A percentile compares a stretch with the other conserved stretches of the same genome.
Evolutionary conservation across 2,888 invertebrate species (phyloP).

Genomic region (Dichetophora obliterata): DNA sequence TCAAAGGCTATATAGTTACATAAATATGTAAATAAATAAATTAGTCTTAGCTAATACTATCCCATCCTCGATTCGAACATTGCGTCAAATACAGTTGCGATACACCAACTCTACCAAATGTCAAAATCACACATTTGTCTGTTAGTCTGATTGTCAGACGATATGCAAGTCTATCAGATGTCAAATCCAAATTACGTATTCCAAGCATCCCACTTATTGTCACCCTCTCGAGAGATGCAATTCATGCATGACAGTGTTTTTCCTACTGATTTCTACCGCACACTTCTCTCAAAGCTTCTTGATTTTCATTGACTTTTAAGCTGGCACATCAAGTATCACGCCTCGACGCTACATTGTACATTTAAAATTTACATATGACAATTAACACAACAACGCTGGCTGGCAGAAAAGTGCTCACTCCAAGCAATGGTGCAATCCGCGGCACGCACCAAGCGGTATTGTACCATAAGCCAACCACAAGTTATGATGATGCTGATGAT

Average conservation of each 20-base stretch:
- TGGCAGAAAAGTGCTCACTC: not conserved
- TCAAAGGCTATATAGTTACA: too few species aligned
- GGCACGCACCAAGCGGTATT: not conserved
- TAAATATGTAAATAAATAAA: too few species aligned
- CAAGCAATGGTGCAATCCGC: not conserved
- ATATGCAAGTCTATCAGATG: conserved; percentile 46
- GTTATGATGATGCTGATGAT: not conserved
- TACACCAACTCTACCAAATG: conserved; percentile 12
- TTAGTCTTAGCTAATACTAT: not conserved
- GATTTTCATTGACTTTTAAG: conserved; percentile 18
- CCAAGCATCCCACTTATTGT: not conserved
- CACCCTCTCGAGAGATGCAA: not conserved
- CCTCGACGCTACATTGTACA: not conserved
- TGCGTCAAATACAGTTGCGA: not conserved
- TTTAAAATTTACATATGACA: conserved; percentile 28
- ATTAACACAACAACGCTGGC: conserved; percentile 21
- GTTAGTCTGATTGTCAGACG: conserved; percentile 6
- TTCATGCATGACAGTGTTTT: not conserved
- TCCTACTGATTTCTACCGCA: too few species aligned
- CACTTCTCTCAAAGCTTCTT: not conserved
- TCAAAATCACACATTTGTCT: conserved; percentile 11
- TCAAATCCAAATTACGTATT: conserved; percentile 68
- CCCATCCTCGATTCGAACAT: not conserved
- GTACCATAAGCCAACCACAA: conserved; percentile 4
- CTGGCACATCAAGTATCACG: not conserved